Conservation (phyloP, 2,113 vertebrate genomes). For the Thymallus thymallus region DNA sequence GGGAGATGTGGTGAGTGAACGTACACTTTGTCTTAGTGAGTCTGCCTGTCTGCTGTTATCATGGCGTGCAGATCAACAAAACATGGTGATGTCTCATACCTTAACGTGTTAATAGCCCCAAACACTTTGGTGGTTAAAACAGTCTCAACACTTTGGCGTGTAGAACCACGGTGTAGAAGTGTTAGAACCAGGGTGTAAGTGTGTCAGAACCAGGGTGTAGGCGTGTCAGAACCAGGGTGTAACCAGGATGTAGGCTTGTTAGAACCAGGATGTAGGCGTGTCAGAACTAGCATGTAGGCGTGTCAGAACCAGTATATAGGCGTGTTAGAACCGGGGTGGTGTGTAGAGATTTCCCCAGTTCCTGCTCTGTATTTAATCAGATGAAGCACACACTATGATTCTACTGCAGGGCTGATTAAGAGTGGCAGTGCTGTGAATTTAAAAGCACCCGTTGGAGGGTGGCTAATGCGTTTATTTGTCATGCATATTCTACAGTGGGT, state of each 20-base stretch:
- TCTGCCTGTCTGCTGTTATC: neutral
- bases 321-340: neutral
- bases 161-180: too few species aligned
- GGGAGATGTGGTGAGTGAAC: too few species aligned
- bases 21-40: neutral
- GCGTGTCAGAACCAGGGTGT: too few species aligned
- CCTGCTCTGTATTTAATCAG: neutral
- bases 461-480: slow-evolving; percentile 29
- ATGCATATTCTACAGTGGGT: slow-evolving; percentile 19
- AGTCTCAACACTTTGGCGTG: too few species aligned
- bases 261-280: too few species aligned
- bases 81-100: neutral
- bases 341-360: neutral
- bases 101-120: neutral
- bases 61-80: neutral
- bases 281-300: too few species aligned
- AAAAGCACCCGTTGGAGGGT: slow-evolving; percentile 13
- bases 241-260: too few species aligned
- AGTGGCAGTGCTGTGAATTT: slow-evolving; percentile 21
- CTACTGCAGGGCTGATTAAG: slow-evolving; percentile 9
- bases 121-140: too few species aligned
- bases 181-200: too few species aligned
- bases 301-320: too few species aligned
- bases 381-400: neutral
- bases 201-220: too few species aligned